Conservation (phyloP, 2,888 invertebrate genomes). For the Cistogaster globosa region DNA sequence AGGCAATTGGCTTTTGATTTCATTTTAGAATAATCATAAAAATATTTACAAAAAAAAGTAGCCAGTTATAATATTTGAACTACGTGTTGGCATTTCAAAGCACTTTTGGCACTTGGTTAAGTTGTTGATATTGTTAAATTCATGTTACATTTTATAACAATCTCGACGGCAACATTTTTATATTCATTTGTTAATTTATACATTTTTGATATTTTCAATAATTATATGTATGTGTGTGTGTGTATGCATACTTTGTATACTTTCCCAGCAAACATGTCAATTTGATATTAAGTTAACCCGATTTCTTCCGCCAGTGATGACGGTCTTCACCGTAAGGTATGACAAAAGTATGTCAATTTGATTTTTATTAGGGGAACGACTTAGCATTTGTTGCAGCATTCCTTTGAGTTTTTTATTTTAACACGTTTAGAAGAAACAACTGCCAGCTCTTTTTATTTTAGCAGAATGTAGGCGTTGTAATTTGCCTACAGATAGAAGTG, state of each 20-base stretch:
- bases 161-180: conserved; percentile 19
- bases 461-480: no score
- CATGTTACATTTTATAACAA: conserved; percentile 48
- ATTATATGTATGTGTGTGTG: neutral
- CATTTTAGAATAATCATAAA: conserved; percentile 25
- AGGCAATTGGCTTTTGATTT: conserved; percentile 60
- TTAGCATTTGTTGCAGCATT: no score
- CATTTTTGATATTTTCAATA: neutral
- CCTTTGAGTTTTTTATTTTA: no score
- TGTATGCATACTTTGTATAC: neutral
- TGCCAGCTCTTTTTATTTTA: no score
- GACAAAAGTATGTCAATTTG: no score
- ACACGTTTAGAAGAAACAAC: no score
- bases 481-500: no score
- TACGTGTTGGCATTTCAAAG: conserved; percentile 69
- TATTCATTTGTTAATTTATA: conserved; percentile 5
- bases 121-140: conserved; percentile 41
- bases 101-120: conserved; percentile 63
- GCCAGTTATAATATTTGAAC: conserved; percentile 45
- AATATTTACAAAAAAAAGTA: conserved; percentile 13
- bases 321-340: no score
- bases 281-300: no score
- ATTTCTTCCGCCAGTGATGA: no score
- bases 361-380: no score
- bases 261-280: no score